Percentiles rank a stretch among this genome's conserved stretches.
These are phyloP conservation scores for Oithona nana DNA, from an alignment of 2,888 invertebrate species.

Conservation along the genomic window DNA sequence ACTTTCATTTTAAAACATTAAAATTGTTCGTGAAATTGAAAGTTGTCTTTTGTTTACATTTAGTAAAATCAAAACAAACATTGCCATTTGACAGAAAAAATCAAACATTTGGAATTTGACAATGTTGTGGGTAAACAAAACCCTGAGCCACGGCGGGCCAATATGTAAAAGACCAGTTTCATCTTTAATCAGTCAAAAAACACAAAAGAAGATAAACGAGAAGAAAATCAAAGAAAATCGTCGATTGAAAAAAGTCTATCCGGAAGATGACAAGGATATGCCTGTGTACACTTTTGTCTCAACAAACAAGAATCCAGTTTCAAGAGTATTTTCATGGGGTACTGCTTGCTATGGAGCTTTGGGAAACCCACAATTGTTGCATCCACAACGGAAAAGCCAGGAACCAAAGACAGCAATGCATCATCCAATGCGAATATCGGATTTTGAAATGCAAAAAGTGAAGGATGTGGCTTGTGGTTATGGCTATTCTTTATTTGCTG, in stretches of 20 bases:
- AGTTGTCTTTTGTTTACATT: no score
- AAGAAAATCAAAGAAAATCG: background rate
- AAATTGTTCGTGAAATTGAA: background rate
- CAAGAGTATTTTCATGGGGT: constrained; percentile 19
- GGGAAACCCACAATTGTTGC: constrained; percentile 19
- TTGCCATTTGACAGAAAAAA: no score
- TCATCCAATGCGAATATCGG: background rate
- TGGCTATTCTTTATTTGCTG: background rate
- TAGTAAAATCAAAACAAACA: no score
- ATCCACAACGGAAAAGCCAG: constrained; percentile 12
- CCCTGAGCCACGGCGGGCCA: no score
- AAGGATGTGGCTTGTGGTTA: constrained; percentile 43
- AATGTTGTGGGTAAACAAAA: no score
- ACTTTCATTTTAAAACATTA: background rate
- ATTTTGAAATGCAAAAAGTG: constrained; percentile 30
- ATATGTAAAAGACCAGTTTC: no score
- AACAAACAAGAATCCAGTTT: background rate
- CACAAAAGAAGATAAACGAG: background rate
- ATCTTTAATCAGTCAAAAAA: background rate
- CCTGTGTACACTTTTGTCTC: no score
- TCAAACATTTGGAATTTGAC: no score
- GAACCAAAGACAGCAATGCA: background rate
- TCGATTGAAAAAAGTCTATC: background rate
- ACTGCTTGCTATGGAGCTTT: constrained; percentile 20
- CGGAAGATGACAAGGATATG: background rate